These are phyloP conservation scores for Mustelus asterias DNA, from an alignment of 2,113 vertebrate species.

Conservation along the genomic window DNA sequence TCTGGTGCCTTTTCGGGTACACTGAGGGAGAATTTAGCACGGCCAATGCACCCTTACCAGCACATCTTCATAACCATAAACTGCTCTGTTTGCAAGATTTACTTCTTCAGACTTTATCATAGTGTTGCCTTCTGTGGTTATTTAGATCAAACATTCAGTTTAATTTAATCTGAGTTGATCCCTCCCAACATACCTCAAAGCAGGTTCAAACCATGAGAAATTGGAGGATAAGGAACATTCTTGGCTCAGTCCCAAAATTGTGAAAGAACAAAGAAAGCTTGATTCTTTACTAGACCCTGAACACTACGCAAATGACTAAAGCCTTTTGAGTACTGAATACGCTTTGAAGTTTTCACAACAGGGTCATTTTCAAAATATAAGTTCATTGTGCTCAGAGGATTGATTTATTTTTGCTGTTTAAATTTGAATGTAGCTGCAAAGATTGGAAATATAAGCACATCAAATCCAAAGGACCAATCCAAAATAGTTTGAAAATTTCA, in stretches of 20 bases:
- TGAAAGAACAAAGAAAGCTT: background rate
- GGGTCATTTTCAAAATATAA: background rate
- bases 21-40: too few relatives aligned
- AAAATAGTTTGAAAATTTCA: background rate
- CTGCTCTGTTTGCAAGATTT: background rate
- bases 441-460: background rate
- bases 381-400: background rate
- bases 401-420: background rate
- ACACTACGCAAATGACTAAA: background rate
- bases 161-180: background rate
- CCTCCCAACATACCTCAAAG: background rate
- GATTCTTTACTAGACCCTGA: background rate
- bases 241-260: background rate
- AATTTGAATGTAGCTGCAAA: background rate
- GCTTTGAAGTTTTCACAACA: constrained; percentile 1
- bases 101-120: background rate
- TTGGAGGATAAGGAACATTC: background rate
- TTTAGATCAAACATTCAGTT: background rate
- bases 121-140: background rate
- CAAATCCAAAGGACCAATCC: background rate
- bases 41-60: too few relatives aligned
- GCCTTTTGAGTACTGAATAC: background rate
- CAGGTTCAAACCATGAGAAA: background rate
- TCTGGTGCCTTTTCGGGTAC: too few relatives aligned
- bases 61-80: background rate